These are phyloP conservation scores for Aerospiza tachiro DNA, from an alignment of 2,797 vertebrate genomes.

Conservation along the genomic window DNA sequence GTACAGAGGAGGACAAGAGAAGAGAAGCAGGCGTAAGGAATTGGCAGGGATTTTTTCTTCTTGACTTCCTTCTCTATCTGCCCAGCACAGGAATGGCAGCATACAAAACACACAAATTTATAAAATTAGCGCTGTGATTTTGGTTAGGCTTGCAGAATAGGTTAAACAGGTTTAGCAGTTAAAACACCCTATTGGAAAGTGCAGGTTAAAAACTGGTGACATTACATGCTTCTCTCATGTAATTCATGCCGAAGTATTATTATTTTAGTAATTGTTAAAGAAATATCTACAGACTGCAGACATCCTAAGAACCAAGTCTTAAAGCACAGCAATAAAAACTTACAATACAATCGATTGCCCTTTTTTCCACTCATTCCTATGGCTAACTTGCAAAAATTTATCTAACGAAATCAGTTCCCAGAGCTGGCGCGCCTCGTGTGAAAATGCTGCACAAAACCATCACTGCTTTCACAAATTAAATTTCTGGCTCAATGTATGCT, in stretches of 20 bases:
- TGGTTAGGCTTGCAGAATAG: background rate
- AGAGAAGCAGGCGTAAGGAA: background rate
- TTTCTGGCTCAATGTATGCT: background rate
- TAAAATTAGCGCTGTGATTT: background rate
- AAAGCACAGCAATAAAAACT: background rate
- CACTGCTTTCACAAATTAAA: background rate
- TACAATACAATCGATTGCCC: background rate
- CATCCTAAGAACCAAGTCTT: background rate
- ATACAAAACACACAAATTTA: background rate
- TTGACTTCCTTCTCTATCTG: background rate
- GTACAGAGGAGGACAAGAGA: background rate
- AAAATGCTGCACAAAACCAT: background rate
- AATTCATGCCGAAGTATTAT: background rate
- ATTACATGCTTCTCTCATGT: background rate
- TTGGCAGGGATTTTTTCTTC: background rate
- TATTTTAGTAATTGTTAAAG: background rate
- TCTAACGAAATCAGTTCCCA: background rate
- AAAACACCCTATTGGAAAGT: background rate
- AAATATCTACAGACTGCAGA: background rate
- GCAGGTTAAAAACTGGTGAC: background rate
- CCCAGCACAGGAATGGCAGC: background rate
- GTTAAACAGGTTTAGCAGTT: background rate
- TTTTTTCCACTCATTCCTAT: background rate
- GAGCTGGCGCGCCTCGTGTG: rapidly evolving
- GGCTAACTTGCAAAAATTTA: background rate